phyloP scores from a whole-genome alignment of 2,888 invertebrate species.

The Microctonus aethiopoides region DNA sequence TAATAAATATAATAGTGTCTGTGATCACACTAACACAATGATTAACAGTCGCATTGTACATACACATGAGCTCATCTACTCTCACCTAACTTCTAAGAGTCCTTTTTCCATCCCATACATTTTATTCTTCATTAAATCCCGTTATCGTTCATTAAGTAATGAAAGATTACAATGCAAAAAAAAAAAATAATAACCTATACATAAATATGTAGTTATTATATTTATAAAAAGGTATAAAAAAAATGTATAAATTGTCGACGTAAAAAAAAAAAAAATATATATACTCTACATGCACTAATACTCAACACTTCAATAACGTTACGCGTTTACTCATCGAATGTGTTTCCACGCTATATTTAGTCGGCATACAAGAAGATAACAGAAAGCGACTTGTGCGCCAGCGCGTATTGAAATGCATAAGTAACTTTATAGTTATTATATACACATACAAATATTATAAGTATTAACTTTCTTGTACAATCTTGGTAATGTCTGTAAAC shows the following conservation, averaged over 20 bases:
- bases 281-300: not conserved
- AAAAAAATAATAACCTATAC: not conserved
- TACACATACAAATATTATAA: not conserved
- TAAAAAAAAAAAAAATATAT: not conserved
- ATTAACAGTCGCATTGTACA: not conserved
- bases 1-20: not conserved
- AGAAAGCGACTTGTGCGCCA: slow-evolving; percentile 17
- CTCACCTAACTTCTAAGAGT: not conserved
- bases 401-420: slow-evolving; percentile 24
- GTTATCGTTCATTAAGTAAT: not conserved
- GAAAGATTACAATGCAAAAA: not conserved
- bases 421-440: slow-evolving; percentile 9
- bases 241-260: not conserved
- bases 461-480: slow-evolving; percentile 15
- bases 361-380: slow-evolving; percentile 21
- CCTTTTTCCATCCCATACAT: not conserved
- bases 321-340: slow-evolving; percentile 21
- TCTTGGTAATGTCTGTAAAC: not conserved
- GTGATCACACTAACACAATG: not conserved
- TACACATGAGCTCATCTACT: not conserved
- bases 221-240: not conserved
- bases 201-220: too few relatives aligned
- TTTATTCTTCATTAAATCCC: not conserved
- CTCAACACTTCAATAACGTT: slow-evolving; percentile 14
- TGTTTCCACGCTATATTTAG: slow-evolving; percentile 27